Evolutionary conservation across 1,140 invertebrate species (phyloP).

Genomic region (Telenomus remus): DNA sequence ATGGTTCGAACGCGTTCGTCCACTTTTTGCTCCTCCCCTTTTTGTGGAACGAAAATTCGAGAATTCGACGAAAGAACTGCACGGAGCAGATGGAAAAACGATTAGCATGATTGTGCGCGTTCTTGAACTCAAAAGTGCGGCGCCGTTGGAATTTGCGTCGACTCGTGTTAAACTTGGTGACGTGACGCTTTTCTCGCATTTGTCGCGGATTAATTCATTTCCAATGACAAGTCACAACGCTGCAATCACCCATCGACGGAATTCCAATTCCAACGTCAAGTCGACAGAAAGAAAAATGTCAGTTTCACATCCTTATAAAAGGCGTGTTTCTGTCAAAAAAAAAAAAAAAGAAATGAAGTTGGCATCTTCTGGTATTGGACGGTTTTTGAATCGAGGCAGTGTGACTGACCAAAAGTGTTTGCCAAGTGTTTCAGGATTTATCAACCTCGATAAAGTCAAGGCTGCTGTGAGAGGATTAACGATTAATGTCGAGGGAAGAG

Average conservation of each 20-base stretch:
- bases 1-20: conserved; percentile 15
- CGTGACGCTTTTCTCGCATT: conserved; percentile 5
- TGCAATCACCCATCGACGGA: conserved; percentile 12
- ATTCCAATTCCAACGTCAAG: not conserved
- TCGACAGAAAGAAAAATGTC: no score
- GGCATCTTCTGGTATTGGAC: no score
- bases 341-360: no score
- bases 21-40: not conserved
- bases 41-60: not conserved
- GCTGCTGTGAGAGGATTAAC: conserved; percentile 55
- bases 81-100: conserved; percentile 10
- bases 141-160: not conserved
- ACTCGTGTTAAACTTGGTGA: conserved; percentile 15
- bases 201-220: conserved; percentile 16
- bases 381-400: no score
- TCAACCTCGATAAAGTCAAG: conserved; percentile 53
- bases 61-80: conserved; percentile 11
- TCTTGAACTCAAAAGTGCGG: not conserved
- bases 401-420: conserved; percentile 2
- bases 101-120: conserved; percentile 6
- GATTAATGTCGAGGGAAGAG: conserved; percentile 42
- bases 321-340: no score
- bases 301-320: no score
- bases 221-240: conserved; percentile 12
- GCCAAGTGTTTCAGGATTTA: conserved; percentile 52